phyloP scores from a whole-genome alignment of 2,888 invertebrate genomes.

The Rhogogaster chlorosoma region DNA sequence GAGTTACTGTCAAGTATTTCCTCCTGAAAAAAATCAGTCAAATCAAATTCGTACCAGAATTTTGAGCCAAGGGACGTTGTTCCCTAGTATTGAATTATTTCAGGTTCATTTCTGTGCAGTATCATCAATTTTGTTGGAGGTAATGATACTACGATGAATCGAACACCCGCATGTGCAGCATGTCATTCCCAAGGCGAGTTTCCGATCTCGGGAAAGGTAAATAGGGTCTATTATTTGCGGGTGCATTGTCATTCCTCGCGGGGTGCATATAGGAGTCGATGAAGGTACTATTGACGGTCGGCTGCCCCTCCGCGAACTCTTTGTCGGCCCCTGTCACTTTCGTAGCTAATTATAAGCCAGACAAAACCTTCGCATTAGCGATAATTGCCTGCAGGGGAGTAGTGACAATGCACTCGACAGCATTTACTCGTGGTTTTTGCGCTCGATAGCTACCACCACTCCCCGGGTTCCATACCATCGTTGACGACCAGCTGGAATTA shows the following conservation, averaged over 20 bases:
- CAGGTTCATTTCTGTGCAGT: not conserved
- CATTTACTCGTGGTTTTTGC: constrained; percentile 60
- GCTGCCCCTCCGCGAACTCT: constrained; percentile 58
- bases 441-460: constrained; percentile 60
- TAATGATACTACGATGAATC: not conserved
- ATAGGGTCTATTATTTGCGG: constrained; percentile 60
- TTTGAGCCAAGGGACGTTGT: not conserved
- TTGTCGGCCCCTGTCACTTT: constrained; percentile 69
- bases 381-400: constrained; percentile 61
- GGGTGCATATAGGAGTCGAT: constrained; percentile 41
- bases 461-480: not conserved
- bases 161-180: not conserved
- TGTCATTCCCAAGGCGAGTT: not conserved
- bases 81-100: not conserved
- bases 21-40: not conserved
- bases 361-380: constrained; percentile 70
- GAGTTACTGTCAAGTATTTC: not conserved
- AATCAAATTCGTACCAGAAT: not conserved
- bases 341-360: constrained; percentile 69
- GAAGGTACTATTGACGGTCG: constrained; percentile 35
- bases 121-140: not conserved
- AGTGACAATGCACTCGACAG: constrained; percentile 59
- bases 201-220: constrained; percentile 50
- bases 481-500: not conserved
- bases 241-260: constrained; percentile 61